Percentiles rank a stretch among this genome's conserved stretches.
Conservation (phyloP, 2,797 vertebrate species). For the Xerus rutilus region DNA sequence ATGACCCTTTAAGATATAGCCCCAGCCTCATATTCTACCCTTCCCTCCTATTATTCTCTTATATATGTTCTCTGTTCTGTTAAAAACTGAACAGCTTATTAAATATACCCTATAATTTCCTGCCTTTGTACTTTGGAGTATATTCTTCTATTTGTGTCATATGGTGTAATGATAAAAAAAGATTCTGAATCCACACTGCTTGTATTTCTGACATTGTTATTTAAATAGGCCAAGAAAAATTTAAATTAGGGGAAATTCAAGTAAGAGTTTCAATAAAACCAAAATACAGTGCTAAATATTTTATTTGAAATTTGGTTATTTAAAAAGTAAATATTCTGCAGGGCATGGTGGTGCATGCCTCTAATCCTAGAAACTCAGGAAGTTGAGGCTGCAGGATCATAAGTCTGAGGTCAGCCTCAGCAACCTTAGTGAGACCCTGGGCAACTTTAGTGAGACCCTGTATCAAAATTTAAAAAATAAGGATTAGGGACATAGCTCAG, state of each 20-base stretch:
- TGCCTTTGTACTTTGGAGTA: conserved; percentile 23
- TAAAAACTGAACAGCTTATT: conserved; percentile 55
- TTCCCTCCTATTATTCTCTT: conserved; percentile 46
- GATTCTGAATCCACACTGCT: background rate
- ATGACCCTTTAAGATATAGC: conserved; percentile 44
- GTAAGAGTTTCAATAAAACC: conserved; percentile 53
- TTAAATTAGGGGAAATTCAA: conserved; percentile 30
- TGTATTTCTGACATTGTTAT: conserved; percentile 31
- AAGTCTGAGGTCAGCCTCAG: background rate
- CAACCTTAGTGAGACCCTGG: background rate
- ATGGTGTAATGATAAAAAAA: background rate
- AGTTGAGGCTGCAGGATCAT: background rate
- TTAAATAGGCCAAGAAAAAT: conserved; percentile 50
- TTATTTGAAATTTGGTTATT: conserved; percentile 45
- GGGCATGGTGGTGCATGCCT: background rate
- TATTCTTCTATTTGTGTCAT: conserved; percentile 35
- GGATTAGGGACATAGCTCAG: background rate
- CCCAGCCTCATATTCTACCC: conserved; percentile 47
- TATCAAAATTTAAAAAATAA: background rate
- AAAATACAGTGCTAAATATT: conserved; percentile 53
- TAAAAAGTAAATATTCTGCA: background rate
- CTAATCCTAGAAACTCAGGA: background rate
- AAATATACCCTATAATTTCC: conserved; percentile 45
- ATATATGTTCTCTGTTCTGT: conserved; percentile 11
- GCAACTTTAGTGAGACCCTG: background rate